Percentiles rank a stretch among this genome's conserved stretches.
Conservation (phyloP, 2,797 vertebrate genomes). For the Coregonus ussuriensis region DNA sequence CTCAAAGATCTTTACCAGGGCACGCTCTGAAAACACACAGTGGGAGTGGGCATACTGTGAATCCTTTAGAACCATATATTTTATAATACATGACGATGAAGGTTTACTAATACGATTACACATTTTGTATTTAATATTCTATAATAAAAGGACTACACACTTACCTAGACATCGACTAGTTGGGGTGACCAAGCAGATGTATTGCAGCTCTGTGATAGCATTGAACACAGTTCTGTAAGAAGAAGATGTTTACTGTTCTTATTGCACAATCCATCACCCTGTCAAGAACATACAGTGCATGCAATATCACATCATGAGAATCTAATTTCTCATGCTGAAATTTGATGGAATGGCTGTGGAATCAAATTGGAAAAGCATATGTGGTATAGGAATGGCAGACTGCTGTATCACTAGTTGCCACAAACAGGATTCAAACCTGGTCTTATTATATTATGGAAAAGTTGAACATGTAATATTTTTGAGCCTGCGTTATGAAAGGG, state of each 20-base stretch:
- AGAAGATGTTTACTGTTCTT: constrained; percentile 17
- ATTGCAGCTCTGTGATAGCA: constrained; percentile 81
- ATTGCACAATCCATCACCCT: constrained; percentile 17
- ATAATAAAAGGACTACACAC: constrained; percentile 17
- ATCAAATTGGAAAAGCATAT: constrained; percentile 37
- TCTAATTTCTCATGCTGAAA: constrained; percentile 32
- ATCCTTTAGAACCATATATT: constrained; percentile 4
- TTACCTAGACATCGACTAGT: constrained; percentile 78
- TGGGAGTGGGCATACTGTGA: not conserved
- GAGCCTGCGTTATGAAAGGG: constrained; percentile 2
- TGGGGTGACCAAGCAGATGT: constrained; percentile 82
- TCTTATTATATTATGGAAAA: constrained; percentile 46
- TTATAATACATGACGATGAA: not conserved
- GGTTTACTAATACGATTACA: not conserved
- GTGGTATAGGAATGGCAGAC: constrained; percentile 29
- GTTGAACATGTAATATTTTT: constrained; percentile 33
- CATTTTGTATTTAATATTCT: not conserved
- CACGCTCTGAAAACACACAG: constrained; percentile 65
- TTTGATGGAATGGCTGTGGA: constrained; percentile 32
- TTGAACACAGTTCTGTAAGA: constrained; percentile 81
- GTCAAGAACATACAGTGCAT: constrained; percentile 13
- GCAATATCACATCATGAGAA: constrained; percentile 24
- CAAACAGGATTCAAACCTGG: constrained; percentile 36
- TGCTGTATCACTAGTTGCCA: constrained; percentile 27
- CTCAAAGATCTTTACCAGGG: constrained; percentile 75